Evolutionary conservation across 2,113 vertebrate species (phyloP), one percentile per base, ranked within the genome.

Genomic region (Leptodactylus fuscus): DNA sequence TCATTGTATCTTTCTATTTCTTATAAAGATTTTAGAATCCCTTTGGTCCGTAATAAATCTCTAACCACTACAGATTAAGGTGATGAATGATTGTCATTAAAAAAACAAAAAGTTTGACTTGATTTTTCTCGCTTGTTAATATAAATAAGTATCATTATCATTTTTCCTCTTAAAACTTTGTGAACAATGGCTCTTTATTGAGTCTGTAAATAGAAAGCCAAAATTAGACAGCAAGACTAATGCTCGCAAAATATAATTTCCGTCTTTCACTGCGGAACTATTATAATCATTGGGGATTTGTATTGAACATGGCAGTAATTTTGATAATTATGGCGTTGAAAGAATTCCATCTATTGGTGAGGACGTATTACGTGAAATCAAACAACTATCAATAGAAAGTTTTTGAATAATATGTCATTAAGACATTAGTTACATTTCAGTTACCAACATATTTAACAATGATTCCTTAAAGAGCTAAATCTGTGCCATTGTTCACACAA

Each of bases 341-440:
- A 41, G 58, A 60, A 81, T 71, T 85, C 76, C 55, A 24, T 80
- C 60, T 41, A 81, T 76, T 80, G 77, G 78, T 41, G 84, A 71
- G 84, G 71, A 73, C 67, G 24, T 29, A n/a, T 55, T 71, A 80
- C 48, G 67, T 41, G 36, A 60, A 85, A 81, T 73, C 65, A 71
- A 81, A 85, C 77, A 79, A 69, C 83, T 85, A 80, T 85, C 84
- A 71, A 85, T 85, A 81, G 84, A 85, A 80, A 81, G 22, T 79
- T 79, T 55, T 24, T 80, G 77, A 80, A 71, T 85, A 38, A 48
- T 81, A 73, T 60, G 53, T 85, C 69, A 85, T 85, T 85, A 85
- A 85, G 73, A 85, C 69, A 81, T 85, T 85, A 73, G 48, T 85
- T 85, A 41, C 60, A 85, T 79, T 81, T 73, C 49, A 70, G 75